Evolutionary conservation across 2,113 vertebrate genomes (phyloP), one percentile per base, ranked within the genome.

Genomic region (Colossoma macropomum): DNA sequence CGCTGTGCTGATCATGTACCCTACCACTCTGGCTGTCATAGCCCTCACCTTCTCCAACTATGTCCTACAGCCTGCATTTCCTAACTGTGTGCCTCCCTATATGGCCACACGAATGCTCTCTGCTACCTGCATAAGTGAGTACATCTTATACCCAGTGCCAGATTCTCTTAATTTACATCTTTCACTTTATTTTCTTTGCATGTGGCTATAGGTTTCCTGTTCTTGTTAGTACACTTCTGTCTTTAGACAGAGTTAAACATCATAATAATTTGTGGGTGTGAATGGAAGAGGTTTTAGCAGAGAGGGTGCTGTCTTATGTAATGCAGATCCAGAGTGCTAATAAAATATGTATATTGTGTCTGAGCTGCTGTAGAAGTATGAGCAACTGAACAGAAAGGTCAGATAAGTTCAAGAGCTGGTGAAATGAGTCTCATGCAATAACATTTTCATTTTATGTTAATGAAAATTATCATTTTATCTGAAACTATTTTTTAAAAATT

Each of bases 41-140:
- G 94, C 97, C 0, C 92, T 99, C 90, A 99, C 98, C 25, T 99
- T 99, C 93, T 97, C 98, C 86, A 98, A 95, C 94, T 99, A 99
- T 15, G 93, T 98, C 32, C 95, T 99, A 63, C 98, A 99, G 91
- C 97, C 98, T 0, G 93, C 97, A 71, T 98, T 98, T 87, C 97
- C 97, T 21, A 91, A 96, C 85, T 99, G 98, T 10, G 91, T 97
- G 13, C 97, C 97, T 0, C 97, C 98, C 0, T 96, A 97, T 77
- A 90, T 96, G 23, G 97, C 97, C 48, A 97, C 96, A 30, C 93
- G 96, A 12, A 92, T 96, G 80, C 96, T 99, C 84, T 98, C 98
- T 76, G 94, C 96, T 86, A 94, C 94, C 87, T 99, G 98, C 84
- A 94, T 99, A 78, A 79, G 98, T 99, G 90, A 97, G 98, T 95